Base-by-base conservation (phyloP, 2,113 vertebrate genomes). In the Otolemur garnettii region DNA sequence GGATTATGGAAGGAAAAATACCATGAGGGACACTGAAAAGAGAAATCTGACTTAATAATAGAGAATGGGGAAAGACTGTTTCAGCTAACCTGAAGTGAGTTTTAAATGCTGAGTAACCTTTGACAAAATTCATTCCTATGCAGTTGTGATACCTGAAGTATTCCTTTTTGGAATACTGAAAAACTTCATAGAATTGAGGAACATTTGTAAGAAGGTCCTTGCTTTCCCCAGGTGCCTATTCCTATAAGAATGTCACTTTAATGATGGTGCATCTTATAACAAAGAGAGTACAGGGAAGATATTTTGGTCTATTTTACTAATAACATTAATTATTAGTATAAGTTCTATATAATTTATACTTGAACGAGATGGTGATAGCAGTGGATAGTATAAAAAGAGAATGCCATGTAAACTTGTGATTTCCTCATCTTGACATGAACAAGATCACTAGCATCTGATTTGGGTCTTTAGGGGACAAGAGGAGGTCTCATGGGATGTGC, bases 211-310 rank as follows among this genome's bases (percentile, higher is more conserved):
- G 4, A 66, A 62, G 18, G 8, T 1, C 2, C 42, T 42, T 55
- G 33, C 10, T n/a, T 68, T 55, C 7, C 3, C 15, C 7, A 30
- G 11, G 0, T 2, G 13, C 5, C 57, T 18, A 7, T 2, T 68
- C 11, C 24, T 12, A 19, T 22, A 33, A 30, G 4, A 53, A 91
- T 33, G 3, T 42, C 5, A 62, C 21, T 0, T 15, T 60, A 22
- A 7, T 35, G 15, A 59, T 71, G 22, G 11, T 68, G 30, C 14
- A 35, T 57, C 84, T 57, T 62, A 4, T 9, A 93, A 71, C n/a
- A 75, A 74, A 14, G 6, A 14, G 2, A 75, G 5, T 38, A 26
- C 68, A 26, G 30, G 62, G 24, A 64, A 64, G 10, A 64, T 64
- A 64, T 64, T 64, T 64, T 28, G 62, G 26, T 28, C 24, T 64